Base-by-base conservation (phyloP, 1,140 invertebrate genomes). In the Drosophila sproati region DNA sequence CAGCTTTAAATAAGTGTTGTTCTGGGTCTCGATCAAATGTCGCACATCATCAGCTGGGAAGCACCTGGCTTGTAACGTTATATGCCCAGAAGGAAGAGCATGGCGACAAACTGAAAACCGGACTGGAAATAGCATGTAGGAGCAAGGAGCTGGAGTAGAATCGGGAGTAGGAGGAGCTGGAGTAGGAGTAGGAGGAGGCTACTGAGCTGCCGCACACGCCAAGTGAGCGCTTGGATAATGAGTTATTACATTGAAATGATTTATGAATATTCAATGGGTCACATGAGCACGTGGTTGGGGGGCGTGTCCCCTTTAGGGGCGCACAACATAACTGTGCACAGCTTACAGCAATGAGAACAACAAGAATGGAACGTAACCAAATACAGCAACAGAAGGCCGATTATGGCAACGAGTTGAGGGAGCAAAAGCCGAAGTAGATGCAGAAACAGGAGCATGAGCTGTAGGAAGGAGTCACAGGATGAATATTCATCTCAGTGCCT, bases 221-320 rank as follows among this genome's bases (percentile, higher is more conserved):
- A 77, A 74, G 37, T 48, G 47, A 47, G 12, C 37, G 45, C 35
- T 51, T 7, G 45, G 8, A 59, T 80, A 89, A 89, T 83, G 77
- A 80, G 80, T 88, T 87, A 87, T 88, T 88, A 61, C 83, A 62
- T 35, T 35, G 32, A 47, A 64, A 66, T 88, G 83, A 88, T 88
- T 88, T 88, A 88, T 88, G 83, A 88, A 88, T 88, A 88, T 88
- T 85, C 85, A 89, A 71, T 54, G 51, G 73, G 64, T 80, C 85
- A 83, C 77, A 80, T 56, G 77, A 31, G 75, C 54, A 31, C 52
- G 34, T 28, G 62, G 10, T 10, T 34, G 2, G 59, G 61, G 62
- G 70, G 82, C 67, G 80, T 75, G 62, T 70, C 48, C 41, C 59
- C n/a, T 8, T 32, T 20, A 20, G 20, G 20, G 20, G 20, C n/a